A percentile compares a stretch with the other conserved stretches of the same genome.
Evolutionary conservation across 2,113 vertebrate species (phyloP).

Genomic region (Emydura subglobosa): DNA sequence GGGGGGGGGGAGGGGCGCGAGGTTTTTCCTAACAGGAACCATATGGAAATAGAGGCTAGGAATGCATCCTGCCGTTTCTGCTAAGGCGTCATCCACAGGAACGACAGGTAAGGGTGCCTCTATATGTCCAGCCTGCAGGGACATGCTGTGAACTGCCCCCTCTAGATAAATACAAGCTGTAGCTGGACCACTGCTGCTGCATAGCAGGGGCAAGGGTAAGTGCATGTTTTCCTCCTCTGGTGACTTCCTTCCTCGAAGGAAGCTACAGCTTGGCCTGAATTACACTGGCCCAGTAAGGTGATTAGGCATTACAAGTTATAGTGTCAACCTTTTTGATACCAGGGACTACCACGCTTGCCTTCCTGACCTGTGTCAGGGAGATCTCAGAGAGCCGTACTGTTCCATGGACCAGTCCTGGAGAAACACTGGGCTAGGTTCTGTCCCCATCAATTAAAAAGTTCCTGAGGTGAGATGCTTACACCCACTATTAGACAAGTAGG

Average conservation of each 20-base stretch:
- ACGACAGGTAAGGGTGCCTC: too few relatives aligned
- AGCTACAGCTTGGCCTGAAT: too few relatives aligned
- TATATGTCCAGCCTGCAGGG: neutral
- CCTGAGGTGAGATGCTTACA: neutral
- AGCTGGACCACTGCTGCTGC: neutral
- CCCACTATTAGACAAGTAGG: too few relatives aligned
- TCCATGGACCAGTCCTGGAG: neutral
- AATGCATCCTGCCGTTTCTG: neutral
- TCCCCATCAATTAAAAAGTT: neutral
- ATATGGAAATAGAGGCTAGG: neutral
- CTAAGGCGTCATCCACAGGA: too few relatives aligned
- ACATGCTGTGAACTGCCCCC: neutral
- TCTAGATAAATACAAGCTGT: neutral
- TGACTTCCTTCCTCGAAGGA: neutral
- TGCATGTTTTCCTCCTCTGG: neutral
- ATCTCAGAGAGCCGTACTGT: neutral
- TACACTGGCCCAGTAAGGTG: neutral
- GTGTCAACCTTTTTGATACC: neutral
- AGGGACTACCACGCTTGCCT: neutral
- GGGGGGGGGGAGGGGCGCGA: too few relatives aligned
- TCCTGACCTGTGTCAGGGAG: neutral
- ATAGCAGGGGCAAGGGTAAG: neutral
- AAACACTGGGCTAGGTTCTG: neutral
- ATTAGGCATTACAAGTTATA: too few relatives aligned
- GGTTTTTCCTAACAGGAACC: too few relatives aligned